Evolutionary conservation across 2,797 vertebrate genomes (phyloP), one percentile per base, ranked within the genome.

Genomic region (Prunella strophiata): DNA sequence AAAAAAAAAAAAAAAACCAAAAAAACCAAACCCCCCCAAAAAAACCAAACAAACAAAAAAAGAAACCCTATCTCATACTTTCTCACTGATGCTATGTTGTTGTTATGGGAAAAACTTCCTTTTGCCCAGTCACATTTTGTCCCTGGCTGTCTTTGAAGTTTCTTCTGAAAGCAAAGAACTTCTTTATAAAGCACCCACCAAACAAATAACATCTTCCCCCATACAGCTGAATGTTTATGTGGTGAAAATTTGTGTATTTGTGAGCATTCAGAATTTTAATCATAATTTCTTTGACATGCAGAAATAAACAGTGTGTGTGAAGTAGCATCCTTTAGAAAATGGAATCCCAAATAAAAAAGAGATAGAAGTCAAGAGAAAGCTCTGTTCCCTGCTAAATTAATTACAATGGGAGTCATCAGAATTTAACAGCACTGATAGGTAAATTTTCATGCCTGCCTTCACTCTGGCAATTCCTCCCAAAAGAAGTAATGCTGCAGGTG

Each of bases 381-480:
- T 96, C 92, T 82, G 91, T 71, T 96, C 87, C 90, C 92, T 93
- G 80, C 78, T 94, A 97, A 97, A 96, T 97, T 96, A 91, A 93
- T 96, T 97, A 92, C 95, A 97, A 92, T 88, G 89, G 85, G 30
- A 95, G 91, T 72, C 91, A 94, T 96, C 92, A 95, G 72, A 97
- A 97, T 77, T 88, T 29, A 91, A 71, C 96, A 96, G 91, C 84
- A 90, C 87, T 81, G 80, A 96, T 90, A 91, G 94, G 89, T 94
- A 93, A 96, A 96, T 96, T 96, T 97, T 95, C 95, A 91, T 93
- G 93, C 90, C 63, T 90, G 89, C 67, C 91, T 95, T 95, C 94
- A 93, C 82, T 91, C 87, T 23, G 71, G 73, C 79, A 96, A 83
- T 67, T 92, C 73, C 62, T 84, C 54, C 65, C 85, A 57, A 96